Conservation (phyloP, 2,113 vertebrate genomes). For the Ranitomeya imitator region DNA sequence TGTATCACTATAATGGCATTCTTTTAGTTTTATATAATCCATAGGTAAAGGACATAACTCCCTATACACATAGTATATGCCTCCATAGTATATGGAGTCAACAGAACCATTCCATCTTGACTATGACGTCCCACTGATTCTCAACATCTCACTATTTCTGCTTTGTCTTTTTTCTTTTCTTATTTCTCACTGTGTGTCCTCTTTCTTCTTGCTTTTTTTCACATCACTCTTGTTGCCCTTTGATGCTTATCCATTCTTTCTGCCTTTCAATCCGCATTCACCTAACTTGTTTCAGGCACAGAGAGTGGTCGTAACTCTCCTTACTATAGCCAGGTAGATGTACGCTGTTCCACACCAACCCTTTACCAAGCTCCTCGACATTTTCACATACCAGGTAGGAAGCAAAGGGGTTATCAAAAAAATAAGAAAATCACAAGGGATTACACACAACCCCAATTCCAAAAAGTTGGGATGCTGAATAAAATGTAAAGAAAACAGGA, state of each 20-base stretch:
- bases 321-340: conserved; percentile 95
- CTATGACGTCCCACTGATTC: conserved; percentile 33
- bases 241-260: conserved; percentile 57
- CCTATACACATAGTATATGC: background rate
- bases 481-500: no score
- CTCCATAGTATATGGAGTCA: conserved; percentile 19
- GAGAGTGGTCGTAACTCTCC: conserved; percentile 98
- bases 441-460: no score
- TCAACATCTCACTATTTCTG: conserved; percentile 47
- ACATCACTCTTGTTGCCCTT: background rate
- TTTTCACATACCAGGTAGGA: conserved; percentile 99
- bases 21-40: background rate
- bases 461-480: no score
- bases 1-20: background rate
- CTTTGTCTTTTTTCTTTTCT: background rate
- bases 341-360: conserved; percentile 92
- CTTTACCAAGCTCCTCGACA: conserved; percentile 97
- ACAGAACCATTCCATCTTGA: background rate
- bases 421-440: background rate
- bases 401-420: conserved; percentile 40
- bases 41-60: background rate
- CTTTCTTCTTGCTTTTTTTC: conserved; percentile 29
- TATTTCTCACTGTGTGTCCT: conserved; percentile 25
- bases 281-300: conserved; percentile 85
- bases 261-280: conserved; percentile 63